phyloP scores from a whole-genome alignment of 2,113 vertebrate genomes.

The Taxidea taxus region DNA sequence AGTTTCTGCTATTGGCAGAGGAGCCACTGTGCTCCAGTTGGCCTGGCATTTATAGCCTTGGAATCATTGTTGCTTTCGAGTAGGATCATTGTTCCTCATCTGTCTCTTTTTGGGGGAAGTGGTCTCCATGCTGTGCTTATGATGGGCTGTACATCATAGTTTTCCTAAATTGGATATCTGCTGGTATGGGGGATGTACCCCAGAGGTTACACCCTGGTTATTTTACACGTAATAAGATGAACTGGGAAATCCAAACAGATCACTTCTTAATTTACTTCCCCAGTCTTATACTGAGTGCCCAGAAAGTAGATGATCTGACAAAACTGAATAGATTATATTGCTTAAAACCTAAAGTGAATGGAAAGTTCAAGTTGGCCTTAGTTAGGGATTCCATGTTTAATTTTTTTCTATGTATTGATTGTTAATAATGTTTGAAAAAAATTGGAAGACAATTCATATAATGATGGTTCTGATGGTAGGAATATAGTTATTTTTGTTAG shows the following conservation, averaged over 20 bases:
- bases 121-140: neutral
- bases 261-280: neutral
- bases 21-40: neutral
- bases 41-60: neutral
- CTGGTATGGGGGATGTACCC: neutral
- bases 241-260: neutral
- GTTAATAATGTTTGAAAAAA: slow-evolving; percentile 5
- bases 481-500: neutral
- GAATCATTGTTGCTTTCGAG: neutral
- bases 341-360: neutral
- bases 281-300: neutral
- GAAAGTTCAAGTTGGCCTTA: neutral
- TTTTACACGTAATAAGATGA: neutral
- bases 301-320: slow-evolving; percentile 2
- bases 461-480: neutral
- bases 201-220: neutral
- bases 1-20: neutral
- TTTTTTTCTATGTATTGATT: neutral
- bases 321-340: neutral
- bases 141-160: neutral
- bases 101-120: neutral
- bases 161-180: neutral
- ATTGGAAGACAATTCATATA: neutral
- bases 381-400: neutral
- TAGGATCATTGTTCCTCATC: neutral